These are phyloP conservation scores for Menura novaehollandiae DNA, from an alignment of 2,113 vertebrate species.

Conservation along the genomic window DNA sequence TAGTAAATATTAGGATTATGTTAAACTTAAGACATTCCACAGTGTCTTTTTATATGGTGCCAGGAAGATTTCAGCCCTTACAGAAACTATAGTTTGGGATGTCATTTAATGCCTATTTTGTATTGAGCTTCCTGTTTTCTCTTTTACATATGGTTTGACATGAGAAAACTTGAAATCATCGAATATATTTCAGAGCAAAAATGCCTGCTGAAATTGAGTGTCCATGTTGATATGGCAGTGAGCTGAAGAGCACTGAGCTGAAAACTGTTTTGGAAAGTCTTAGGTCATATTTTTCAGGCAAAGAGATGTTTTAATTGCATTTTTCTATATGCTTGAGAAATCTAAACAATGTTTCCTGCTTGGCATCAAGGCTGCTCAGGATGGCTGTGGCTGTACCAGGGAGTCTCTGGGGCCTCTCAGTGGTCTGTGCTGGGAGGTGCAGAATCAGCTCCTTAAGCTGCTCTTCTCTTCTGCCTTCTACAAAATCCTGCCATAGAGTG, in stretches of 20 bases:
- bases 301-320: background rate
- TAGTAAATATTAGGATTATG: background rate
- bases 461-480: background rate
- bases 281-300: background rate
- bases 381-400: background rate
- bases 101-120: background rate
- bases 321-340: background rate
- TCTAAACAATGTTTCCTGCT: background rate
- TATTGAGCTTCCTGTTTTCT: background rate
- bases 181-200: background rate
- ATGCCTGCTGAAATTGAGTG: background rate
- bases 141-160: background rate
- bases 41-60: background rate
- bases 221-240: background rate
- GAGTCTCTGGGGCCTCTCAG: background rate
- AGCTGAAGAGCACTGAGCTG: background rate
- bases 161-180: background rate
- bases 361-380: fast-evolving
- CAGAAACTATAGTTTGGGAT: background rate
- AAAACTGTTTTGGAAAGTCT: background rate
- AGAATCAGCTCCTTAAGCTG: background rate
- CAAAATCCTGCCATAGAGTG: background rate
- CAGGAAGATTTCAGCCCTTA: background rate
- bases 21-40: background rate
- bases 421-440: background rate